These are phyloP conservation scores for Papilio gigon DNA, from an alignment of 2,888 invertebrate genomes.

Conservation along the genomic window DNA sequence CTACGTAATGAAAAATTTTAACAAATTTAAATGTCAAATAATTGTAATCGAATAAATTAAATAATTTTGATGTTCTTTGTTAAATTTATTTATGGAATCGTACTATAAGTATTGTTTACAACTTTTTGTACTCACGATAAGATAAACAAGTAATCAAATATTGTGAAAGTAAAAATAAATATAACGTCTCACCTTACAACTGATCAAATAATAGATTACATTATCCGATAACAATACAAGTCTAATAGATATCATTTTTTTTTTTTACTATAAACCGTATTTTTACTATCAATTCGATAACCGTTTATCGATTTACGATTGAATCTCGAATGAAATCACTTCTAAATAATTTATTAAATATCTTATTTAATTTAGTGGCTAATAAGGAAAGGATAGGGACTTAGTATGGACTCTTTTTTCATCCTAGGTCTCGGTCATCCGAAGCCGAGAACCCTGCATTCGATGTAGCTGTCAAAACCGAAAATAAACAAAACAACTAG, in stretches of 20 bases:
- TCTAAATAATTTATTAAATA: neutral
- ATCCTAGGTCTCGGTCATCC: too few species aligned
- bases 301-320: slow-evolving; percentile 1
- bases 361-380: too few species aligned
- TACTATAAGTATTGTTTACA: slow-evolving; percentile 77
- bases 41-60: neutral
- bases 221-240: slow-evolving; percentile 34
- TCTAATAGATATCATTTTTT: slow-evolving; percentile 36
- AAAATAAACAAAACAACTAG: too few species aligned
- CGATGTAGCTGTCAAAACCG: too few species aligned
- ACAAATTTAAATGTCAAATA: too few species aligned
- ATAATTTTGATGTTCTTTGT: neutral
- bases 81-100: slow-evolving; percentile 43
- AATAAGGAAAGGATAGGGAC: too few species aligned
- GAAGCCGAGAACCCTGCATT: too few species aligned
- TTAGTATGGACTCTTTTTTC: too few species aligned
- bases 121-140: slow-evolving; percentile 57
- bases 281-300: slow-evolving; percentile 28
- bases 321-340: neutral
- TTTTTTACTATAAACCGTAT: slow-evolving; percentile 31
- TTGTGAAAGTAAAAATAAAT: slow-evolving; percentile 62
- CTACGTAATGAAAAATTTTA: too few species aligned
- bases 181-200: slow-evolving; percentile 43
- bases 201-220: slow-evolving; percentile 43
- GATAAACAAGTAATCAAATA: slow-evolving; percentile 51